phyloP scores from a whole-genome alignment of 1,140 invertebrate species.

The Papilio helenus region DNA sequence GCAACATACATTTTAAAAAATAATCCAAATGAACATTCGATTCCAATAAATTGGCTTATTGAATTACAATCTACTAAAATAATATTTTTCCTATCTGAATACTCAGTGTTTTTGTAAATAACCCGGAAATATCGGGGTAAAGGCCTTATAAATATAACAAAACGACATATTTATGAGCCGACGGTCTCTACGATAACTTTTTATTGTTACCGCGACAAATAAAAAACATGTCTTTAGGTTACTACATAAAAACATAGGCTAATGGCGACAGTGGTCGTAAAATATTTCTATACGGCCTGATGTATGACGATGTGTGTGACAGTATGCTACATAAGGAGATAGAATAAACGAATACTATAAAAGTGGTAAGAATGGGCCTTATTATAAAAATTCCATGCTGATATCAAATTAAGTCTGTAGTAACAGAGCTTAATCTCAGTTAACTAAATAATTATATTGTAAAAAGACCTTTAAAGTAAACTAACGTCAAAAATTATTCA shows the following conservation, averaged over 20 bases:
- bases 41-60: background rate
- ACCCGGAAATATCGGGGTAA: constrained; percentile 5
- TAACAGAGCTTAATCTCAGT: no score
- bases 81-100: background rate
- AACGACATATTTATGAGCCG: constrained; percentile 32
- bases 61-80: background rate
- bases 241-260: constrained; percentile 32
- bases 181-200: constrained; percentile 19
- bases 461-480: no score
- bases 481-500: background rate
- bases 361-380: background rate
- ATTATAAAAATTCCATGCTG: no score
- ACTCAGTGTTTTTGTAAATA: constrained; percentile 1
- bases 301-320: background rate
- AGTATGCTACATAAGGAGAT: background rate
- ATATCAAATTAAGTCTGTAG: no score
- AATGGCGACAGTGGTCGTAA: constrained; percentile 29
- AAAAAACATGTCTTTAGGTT: constrained; percentile 29
- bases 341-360: background rate
- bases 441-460: no score
- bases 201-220: constrained; percentile 35
- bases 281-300: constrained; percentile 22
- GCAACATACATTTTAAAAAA: background rate
- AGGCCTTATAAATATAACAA: background rate
- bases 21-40: background rate